A percentile compares a stretch with the other conserved stretches of the same genome.
These are phyloP conservation scores for Pelusios castaneus DNA, from an alignment of 2,113 vertebrate genomes.

Conservation along the genomic window DNA sequence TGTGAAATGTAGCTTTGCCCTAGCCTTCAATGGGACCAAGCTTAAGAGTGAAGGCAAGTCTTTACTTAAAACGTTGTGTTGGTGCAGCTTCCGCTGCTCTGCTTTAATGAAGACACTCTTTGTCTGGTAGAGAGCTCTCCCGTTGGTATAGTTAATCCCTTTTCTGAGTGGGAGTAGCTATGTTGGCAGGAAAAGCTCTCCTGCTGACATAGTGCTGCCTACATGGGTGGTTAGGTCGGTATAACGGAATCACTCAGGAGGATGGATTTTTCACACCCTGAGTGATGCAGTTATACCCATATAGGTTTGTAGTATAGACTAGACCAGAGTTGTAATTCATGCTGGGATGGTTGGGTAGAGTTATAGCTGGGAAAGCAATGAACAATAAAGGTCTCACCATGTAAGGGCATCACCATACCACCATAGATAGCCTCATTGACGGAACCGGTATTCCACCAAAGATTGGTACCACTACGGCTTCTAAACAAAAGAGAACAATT, in stretches of 20 bases:
- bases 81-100: no score
- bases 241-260: no score
- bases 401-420: not conserved
- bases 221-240: no score
- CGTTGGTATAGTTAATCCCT: not conserved
- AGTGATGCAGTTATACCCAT: no score
- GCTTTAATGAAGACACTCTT: not conserved
- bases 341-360: fast-evolving
- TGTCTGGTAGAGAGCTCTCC: not conserved
- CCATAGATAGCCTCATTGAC: not conserved
- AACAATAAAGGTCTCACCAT: constrained; percentile 3
- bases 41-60: not conserved
- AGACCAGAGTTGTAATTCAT: no score
- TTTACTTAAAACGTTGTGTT: not conserved
- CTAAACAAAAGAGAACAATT: not conserved
- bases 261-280: no score
- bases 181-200: not conserved
- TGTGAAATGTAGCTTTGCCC: not conserved
- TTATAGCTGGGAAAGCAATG: not conserved
- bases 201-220: not conserved
- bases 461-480: not conserved
- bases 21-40: not conserved
- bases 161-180: not conserved
- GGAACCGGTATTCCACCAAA: not conserved
- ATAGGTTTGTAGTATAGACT: no score